Evolutionary conservation across 2,797 vertebrate genomes (phyloP).

Genomic region (Acomys russatus): DNA sequence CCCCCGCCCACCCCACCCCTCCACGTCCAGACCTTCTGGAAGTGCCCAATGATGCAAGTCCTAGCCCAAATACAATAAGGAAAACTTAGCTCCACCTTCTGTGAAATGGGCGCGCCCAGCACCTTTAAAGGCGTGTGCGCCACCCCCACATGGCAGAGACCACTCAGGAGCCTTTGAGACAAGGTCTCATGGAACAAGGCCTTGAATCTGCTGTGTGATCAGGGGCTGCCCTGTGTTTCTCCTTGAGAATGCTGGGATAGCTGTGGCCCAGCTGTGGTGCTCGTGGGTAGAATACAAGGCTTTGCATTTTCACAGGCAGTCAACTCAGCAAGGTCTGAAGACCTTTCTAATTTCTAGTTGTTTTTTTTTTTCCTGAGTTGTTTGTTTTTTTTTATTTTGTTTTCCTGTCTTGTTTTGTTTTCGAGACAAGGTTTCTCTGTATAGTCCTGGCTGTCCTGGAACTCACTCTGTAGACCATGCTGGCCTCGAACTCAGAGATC

Average conservation of each 20-base stretch:
- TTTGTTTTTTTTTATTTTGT: neutral
- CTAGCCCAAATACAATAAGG: too few relatives aligned
- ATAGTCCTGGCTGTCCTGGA: neutral
- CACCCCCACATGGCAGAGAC: too few relatives aligned
- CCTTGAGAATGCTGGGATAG: neutral
- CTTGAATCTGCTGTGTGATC: neutral
- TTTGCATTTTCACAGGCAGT: neutral
- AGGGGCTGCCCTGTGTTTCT: neutral
- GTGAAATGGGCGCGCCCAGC: neutral
- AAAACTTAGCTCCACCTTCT: neutral
- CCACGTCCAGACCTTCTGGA: neutral
- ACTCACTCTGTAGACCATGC: neutral
- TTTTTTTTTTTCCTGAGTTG: neutral
- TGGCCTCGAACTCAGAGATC: neutral
- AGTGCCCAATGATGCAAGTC: neutral
- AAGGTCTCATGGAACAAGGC: neutral
- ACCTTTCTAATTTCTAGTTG: neutral
- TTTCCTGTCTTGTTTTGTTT: neutral
- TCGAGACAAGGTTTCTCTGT: neutral
- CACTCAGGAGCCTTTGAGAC: neutral
- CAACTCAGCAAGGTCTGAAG: neutral
- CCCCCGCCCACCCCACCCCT: neutral
- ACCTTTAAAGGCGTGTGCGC: too few relatives aligned
- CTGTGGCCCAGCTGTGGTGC: too few relatives aligned
- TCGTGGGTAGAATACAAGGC: too few relatives aligned